Base-by-base conservation (phyloP, 2,797 vertebrate species). In the Rhadinocentrus ornatus region DNA sequence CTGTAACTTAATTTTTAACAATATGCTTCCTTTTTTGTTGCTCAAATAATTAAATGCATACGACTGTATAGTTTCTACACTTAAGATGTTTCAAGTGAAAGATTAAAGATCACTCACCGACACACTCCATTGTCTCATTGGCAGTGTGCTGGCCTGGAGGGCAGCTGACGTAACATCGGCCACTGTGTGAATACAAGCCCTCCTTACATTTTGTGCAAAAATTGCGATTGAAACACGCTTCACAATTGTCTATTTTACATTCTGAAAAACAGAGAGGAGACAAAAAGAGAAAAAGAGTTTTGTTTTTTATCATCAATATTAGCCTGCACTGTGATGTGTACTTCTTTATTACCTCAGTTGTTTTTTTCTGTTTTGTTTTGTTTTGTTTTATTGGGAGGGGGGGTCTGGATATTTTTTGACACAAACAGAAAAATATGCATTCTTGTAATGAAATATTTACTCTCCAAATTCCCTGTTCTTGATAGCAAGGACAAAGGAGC, bases 171-270 rank as follows among this genome's bases (percentile, higher is more conserved):
- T 96, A 96, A 88, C 98, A 99, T 77, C 95, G 95, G 74, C 98
- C 97, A 92, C 96, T 97, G 95, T 98, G 96, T 90, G 97, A 95
- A 94, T 97, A 99, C 86, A 97, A 92, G 85, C 95, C 96, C 88
- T 97, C 97, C 93, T 97, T 98, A 93, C 98, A 99, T 94, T 97
- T 99, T 93, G 97, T 98, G 94, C 98, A 99, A 96, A 99, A 99
- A 90, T 96, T 97, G 91, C 96, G 96, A 93, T 97, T 98, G 95
- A 99, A 99, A 92, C 98, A 99, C 69, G 95, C 96, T 94, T 98
- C 97, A 86, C 98, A 99, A 94, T 98, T 97, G 87, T 98, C 97
- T 79, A 98, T 96, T 96, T 97, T 98, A 95, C 97, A 99, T 95
- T 97, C 98, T 99, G 93, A 69, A 95, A 93, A 78, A 84, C 83